Evolutionary conservation across 2,797 vertebrate species (phyloP), one percentile per base, ranked within the genome.

Genomic region (Centroberyx gerrardi): DNA sequence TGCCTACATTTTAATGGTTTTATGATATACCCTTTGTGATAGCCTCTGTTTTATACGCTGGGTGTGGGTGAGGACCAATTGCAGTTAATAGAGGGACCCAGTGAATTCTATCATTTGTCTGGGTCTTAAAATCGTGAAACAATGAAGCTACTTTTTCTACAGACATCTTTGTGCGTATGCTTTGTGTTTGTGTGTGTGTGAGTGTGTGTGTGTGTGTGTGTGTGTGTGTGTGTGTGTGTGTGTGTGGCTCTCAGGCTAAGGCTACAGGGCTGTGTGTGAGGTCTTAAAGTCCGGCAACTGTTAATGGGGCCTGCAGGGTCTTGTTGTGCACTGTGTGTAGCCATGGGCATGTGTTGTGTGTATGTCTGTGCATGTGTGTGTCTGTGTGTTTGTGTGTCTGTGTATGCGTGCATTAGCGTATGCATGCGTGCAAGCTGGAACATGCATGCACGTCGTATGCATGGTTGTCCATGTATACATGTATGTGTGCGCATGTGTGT

Each of bases 251-350:
- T 28, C 22, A 15, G 31, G 7, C 13, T 6, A 2, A 31, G 10
- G 13, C 54, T 27, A 18, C 27, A 27, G 28, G 29, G 29, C n/a
- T 65, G 53, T 55, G 62, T 56, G 59, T 60, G 68, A 72, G 31
- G 48, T 72, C 62, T 49, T 76, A 68, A 68, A 73, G 61, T 31
- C 65, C 17, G 59, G 60, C 72, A 80, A 85, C 68, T 84, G 80
- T 78, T 77, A 74, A 85, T 79, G 61, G 55, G 42, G 48, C 77
- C 80, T 70, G 49, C 29, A 28, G 72, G 68, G 38, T 65, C 14
- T 60, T 9, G 10, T 29, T 59, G 52, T 67, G 42, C 54, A 44
- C 22, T 63, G 56, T 75, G 40, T 42, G 33, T 17, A 61, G n/a
- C 56, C 36, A 40, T 36, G 13, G 48, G 36, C 48, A 65, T 72